These are phyloP conservation scores for Eledona agricola DNA, from an alignment of 2,888 invertebrate species.

Conservation along the genomic window DNA sequence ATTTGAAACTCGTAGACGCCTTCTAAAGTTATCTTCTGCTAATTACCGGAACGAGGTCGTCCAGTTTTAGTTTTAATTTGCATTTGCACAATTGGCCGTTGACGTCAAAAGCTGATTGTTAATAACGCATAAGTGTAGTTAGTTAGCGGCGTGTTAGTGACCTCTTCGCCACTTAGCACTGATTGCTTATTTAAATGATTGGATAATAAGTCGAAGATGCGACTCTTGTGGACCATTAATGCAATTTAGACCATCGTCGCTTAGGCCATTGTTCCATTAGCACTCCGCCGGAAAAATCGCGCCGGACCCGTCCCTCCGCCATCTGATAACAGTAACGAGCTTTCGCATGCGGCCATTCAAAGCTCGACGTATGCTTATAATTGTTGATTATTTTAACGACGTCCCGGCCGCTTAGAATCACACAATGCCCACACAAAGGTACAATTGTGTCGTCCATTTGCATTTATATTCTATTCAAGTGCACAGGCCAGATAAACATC, in stretches of 20 bases:
- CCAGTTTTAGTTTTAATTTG: slow-evolving; percentile 50
- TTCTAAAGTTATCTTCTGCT: too few relatives aligned
- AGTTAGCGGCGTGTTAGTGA: slow-evolving; percentile 48
- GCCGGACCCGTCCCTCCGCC: slow-evolving; percentile 1
- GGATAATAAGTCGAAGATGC: slow-evolving; percentile 44
- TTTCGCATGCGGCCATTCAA: slow-evolving; percentile 40
- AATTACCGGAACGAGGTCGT: too few relatives aligned
- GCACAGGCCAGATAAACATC: slow-evolving; percentile 60
- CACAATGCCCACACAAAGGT: slow-evolving; percentile 61
- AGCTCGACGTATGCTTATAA: slow-evolving; percentile 52
- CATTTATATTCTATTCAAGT: slow-evolving; percentile 63
- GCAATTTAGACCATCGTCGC: slow-evolving; percentile 37
- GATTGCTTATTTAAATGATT: slow-evolving; percentile 51
- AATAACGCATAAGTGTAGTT: slow-evolving; percentile 46
- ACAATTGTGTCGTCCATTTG: slow-evolving; percentile 62
- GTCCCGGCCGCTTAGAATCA: slow-evolving; percentile 57
- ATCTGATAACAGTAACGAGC: slow-evolving; percentile 57
- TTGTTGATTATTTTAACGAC: slow-evolving; percentile 63
- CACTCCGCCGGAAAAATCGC: slow-evolving; percentile 9
- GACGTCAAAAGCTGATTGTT: slow-evolving; percentile 51
- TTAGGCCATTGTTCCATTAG: slow-evolving; percentile 37
- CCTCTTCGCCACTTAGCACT: slow-evolving; percentile 50
- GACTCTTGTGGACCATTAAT: slow-evolving; percentile 38
- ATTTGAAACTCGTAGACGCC: too few relatives aligned
- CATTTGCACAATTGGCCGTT: slow-evolving; percentile 49